Base-by-base conservation (phyloP, 2,888 invertebrate species). In the Mesochorus sp. region DNA sequence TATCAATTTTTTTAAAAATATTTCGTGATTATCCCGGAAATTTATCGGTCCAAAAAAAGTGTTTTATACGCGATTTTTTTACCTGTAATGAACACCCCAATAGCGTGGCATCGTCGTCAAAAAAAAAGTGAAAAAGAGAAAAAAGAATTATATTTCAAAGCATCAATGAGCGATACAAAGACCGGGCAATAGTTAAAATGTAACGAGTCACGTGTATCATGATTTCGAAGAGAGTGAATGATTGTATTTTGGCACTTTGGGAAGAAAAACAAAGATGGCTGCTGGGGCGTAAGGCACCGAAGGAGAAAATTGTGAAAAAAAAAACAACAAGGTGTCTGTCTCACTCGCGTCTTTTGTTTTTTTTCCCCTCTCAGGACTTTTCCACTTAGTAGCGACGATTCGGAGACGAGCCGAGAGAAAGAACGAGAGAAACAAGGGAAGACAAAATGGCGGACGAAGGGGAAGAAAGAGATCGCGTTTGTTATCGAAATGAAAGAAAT, bases 11-110 rank as follows among this genome's bases (percentile, higher is more conserved):
- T n/a, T n/a, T n/a, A n/a, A n/a, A n/a, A n/a, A n/a, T n/a, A n/a
- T n/a, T n/a, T n/a, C n/a, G n/a, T n/a, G 37, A 57, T 37, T 57
- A 4, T n/a, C 19, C 5, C 19, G 26, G 26, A 17, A 28, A 66
- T n/a, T 2, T 19, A 5, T n/a, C 26, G 61, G 12, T n/a, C 2
- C 73, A 75, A 76, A 81, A n/a, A n/a, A n/a, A n/a, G n/a, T n/a
- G n/a, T n/a, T n/a, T n/a, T n/a, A n/a, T n/a, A n/a, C n/a, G n/a
- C n/a, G n/a, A n/a, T n/a, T n/a, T n/a, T 79, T 83, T 85, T 87
- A 89, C 89, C 89, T 89, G 89, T 89, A 89, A 82, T 89, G 88
- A 80, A 82, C 84, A 81, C 89, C 88, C 87, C 89, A 88, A 83
- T 88, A 87, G 80, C 85, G 85, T 83, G 84, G 80, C 81, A 83